phyloP scores from a whole-genome alignment of 2,888 invertebrate genomes.

The Dascillus cervinus region DNA sequence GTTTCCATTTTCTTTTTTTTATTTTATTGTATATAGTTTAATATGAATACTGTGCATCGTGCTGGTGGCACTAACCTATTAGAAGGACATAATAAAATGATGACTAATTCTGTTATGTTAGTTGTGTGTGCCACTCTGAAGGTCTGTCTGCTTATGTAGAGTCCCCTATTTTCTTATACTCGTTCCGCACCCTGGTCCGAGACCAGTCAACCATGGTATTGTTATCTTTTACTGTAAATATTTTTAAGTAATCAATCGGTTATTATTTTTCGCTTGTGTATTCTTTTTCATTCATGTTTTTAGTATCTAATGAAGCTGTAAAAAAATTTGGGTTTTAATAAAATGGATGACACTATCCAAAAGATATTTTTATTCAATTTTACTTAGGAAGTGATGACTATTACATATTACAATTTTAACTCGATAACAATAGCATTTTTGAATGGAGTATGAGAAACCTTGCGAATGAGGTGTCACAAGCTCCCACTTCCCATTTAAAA shows the following conservation, averaged over 20 bases:
- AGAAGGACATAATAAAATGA: too few relatives aligned
- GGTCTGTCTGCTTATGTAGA: constrained; percentile 41
- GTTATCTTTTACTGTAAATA: constrained; percentile 47
- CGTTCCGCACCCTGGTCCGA: constrained; percentile 37
- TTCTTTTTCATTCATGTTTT: constrained; percentile 43
- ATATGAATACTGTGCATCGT: too few relatives aligned
- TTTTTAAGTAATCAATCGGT: constrained; percentile 43
- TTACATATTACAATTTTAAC: too few relatives aligned
- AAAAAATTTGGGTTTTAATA: constrained; percentile 44
- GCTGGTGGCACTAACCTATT: too few relatives aligned
- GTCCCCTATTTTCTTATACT: constrained; percentile 39
- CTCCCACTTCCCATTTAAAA: too few relatives aligned
- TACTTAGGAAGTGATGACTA: too few relatives aligned
- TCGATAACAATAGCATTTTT: too few relatives aligned
- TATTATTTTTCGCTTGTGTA: constrained; percentile 38
- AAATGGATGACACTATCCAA: constrained; percentile 43
- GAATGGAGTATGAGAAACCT: too few relatives aligned
- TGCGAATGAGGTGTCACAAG: too few relatives aligned
- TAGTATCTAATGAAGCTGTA: constrained; percentile 43
- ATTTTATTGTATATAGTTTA: constrained; percentile 37
- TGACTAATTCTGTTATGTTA: constrained; percentile 18
- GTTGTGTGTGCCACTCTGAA: constrained; percentile 23
- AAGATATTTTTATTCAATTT: background rate
- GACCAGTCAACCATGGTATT: constrained; percentile 42
- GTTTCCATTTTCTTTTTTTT: too few relatives aligned